Percentiles rank a stretch among this genome's conserved stretches.
Conservation (phyloP, 2,888 invertebrate genomes). For the Ichneumon xanthorius region DNA sequence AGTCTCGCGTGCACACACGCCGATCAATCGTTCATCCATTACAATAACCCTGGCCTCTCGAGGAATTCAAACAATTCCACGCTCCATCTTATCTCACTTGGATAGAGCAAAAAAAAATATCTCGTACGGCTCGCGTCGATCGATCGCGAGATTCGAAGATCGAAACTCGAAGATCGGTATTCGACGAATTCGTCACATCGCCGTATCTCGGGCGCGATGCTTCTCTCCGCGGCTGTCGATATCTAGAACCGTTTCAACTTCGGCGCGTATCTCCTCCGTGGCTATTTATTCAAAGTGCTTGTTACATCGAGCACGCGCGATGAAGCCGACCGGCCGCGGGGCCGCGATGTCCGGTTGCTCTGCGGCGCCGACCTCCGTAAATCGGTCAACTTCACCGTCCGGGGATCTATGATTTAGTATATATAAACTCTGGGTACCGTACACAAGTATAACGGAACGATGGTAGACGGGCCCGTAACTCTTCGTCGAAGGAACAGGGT, state of each 20-base stretch:
- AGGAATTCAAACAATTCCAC: conserved; percentile 51
- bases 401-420: conserved; percentile 2
- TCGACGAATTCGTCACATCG: conserved; percentile 51
- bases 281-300: conserved; percentile 1
- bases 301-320: background rate
- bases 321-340: background rate
- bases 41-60: conserved; percentile 29
- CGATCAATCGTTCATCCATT: conserved; percentile 17
- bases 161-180: conserved; percentile 37
- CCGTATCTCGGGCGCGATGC: conserved; percentile 39
- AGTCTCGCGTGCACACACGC: background rate
- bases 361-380: background rate
- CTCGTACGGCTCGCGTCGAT: conserved; percentile 22
- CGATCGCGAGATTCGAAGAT: conserved; percentile 35
- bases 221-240: conserved; percentile 19
- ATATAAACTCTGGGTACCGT: conserved; percentile 37
- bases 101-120: background rate
- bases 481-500: conserved; percentile 71
- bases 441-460: conserved; percentile 77
- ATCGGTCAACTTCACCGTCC: conserved; percentile 24
- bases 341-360: background rate
- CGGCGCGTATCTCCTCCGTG: background rate
- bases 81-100: background rate
- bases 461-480: conserved; percentile 73
- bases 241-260: conserved; percentile 6